These are phyloP conservation scores for Drosophila ustulata DNA, from an alignment of 2,888 invertebrate species.

Conservation along the genomic window DNA sequence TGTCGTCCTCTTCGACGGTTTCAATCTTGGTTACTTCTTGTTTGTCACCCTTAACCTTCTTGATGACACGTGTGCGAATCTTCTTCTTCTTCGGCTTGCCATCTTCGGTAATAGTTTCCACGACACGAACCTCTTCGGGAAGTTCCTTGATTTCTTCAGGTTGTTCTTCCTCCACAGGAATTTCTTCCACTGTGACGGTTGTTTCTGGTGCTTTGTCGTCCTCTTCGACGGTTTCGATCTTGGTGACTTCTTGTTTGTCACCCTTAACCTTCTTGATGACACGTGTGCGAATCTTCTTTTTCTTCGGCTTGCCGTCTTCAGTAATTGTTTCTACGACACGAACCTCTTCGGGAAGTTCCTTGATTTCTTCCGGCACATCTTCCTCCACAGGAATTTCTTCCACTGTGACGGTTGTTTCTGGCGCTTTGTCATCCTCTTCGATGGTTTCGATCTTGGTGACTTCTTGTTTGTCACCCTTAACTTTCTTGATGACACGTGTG, in stretches of 20 bases:
- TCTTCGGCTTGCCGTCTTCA: conserved; percentile 18
- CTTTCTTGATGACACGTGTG: conserved; percentile 23
- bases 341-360: conserved; percentile 14
- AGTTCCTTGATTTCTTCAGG: conserved; percentile 26
- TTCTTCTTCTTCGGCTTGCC: conserved; percentile 44
- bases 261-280: conserved; percentile 25
- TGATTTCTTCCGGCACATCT: conserved; percentile 14
- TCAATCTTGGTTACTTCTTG: conserved; percentile 23
- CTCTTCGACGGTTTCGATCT: conserved; percentile 24
- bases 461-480: conserved; percentile 21
- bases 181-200: conserved; percentile 12
- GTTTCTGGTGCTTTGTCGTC: conserved; percentile 17
- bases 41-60: conserved; percentile 44
- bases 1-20: conserved; percentile 23
- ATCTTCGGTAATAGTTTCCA: conserved; percentile 36
- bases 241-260: conserved; percentile 19
- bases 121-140: conserved; percentile 36
- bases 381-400: conserved; percentile 18
- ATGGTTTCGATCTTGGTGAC: conserved; percentile 23
- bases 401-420: conserved; percentile 16
- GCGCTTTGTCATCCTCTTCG: conserved; percentile 21
- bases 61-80: conserved; percentile 44
- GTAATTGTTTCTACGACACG: conserved; percentile 16
- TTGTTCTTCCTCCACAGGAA: conserved; percentile 14
- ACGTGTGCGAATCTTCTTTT: conserved; percentile 21